These are phyloP conservation scores for Ciconia maguari DNA, from an alignment of 2,113 vertebrate species.

Conservation along the genomic window DNA sequence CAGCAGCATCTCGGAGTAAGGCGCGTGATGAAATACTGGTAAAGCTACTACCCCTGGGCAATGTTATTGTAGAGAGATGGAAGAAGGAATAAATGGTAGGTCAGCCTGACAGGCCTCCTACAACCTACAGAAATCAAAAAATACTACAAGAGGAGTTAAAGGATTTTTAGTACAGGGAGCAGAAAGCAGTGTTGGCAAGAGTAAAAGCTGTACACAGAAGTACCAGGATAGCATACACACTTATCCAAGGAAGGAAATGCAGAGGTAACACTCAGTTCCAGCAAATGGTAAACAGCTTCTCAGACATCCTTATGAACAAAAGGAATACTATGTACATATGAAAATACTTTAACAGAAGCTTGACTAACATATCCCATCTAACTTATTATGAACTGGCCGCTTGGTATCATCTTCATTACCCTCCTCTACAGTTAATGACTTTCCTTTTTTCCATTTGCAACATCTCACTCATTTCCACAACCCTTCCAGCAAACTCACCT, in stretches of 20 bases:
- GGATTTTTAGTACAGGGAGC: background rate
- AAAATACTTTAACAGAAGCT: background rate
- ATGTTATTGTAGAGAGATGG: background rate
- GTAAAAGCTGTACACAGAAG: background rate
- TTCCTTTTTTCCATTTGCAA: background rate
- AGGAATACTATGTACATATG: rapidly evolving
- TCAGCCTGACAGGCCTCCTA: background rate
- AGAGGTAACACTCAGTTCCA: background rate
- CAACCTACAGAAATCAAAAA: background rate
- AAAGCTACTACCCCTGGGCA: background rate
- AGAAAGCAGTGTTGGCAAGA: background rate
- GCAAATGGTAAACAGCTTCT: background rate
- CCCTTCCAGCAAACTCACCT: background rate
- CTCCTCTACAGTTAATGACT: background rate
- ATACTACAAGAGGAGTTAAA: background rate
- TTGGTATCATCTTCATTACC: background rate
- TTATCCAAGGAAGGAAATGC: background rate
- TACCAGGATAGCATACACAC: background rate
- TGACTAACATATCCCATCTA: background rate
- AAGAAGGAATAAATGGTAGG: background rate
- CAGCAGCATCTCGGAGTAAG: background rate
- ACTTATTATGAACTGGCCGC: background rate
- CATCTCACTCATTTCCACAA: background rate
- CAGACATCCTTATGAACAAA: background rate
- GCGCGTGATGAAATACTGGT: background rate